These are phyloP conservation scores for Tor tambroides DNA, from an alignment of 2,113 vertebrate genomes.

Conservation along the genomic window DNA sequence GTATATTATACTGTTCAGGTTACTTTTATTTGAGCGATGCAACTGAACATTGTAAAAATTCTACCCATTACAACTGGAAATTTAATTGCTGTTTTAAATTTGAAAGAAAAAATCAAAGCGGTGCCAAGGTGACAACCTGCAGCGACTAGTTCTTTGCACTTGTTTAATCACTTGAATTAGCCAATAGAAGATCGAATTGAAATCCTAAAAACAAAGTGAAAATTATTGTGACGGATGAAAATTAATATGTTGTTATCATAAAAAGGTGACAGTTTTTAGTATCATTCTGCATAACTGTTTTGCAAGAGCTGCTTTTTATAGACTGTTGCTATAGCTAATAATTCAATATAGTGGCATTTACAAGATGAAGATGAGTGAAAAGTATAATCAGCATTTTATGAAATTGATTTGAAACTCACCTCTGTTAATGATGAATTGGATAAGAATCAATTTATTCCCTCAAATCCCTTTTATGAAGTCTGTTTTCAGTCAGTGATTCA, in stretches of 20 bases:
- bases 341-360: not conserved
- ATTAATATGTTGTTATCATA: not conserved
- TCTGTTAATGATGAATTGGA: not conserved
- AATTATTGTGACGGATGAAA: not conserved
- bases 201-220: not conserved
- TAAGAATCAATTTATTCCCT: not conserved
- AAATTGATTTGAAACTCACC: constrained; percentile 24
- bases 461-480: not conserved
- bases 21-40: not conserved
- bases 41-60: not conserved
- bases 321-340: not conserved
- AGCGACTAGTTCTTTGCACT: not conserved
- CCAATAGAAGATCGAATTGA: not conserved
- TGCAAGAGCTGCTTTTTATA: not conserved
- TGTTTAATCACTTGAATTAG: not conserved
- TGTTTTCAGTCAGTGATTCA: not conserved
- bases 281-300: not conserved
- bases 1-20: no score
- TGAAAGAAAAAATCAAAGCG: not conserved
- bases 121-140: not conserved
- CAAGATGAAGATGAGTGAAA: not conserved
- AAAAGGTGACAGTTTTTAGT: not conserved
- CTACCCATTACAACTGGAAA: not conserved
- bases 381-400: not conserved
- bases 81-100: not conserved